Conservation (phyloP, 2,113 vertebrate genomes). For the Gracilinanus agilis region DNA sequence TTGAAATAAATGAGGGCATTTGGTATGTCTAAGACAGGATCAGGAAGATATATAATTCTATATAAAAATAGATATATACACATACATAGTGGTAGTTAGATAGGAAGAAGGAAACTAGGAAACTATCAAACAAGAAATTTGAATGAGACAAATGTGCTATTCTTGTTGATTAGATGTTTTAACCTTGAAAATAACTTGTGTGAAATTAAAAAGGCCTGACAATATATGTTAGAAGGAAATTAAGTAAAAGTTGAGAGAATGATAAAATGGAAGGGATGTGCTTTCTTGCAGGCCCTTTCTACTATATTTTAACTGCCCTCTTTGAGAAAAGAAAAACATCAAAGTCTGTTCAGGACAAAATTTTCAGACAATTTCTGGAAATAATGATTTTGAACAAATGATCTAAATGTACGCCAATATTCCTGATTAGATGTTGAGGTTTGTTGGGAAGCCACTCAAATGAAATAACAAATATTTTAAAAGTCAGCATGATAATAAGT, state of each 20-base stretch:
- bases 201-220: conserved; percentile 24
- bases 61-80: no score
- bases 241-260: conserved; percentile 23
- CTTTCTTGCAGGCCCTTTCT: conserved; percentile 11
- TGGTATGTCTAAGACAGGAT: rapidly evolving
- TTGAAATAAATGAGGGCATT: background rate
- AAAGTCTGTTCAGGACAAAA: conserved; percentile 12
- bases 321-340: conserved; percentile 32
- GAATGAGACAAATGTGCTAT: background rate
- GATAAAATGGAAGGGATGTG: conserved; percentile 24
- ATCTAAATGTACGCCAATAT: conserved; percentile 45
- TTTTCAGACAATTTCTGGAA: conserved; percentile 14
- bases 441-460: background rate
- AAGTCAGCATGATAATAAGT: conserved; percentile 10
- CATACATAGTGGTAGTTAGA: background rate
- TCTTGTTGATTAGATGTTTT: background rate
- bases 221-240: conserved; percentile 12
- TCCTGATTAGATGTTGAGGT: conserved; percentile 30
- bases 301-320: background rate
- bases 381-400: conserved; percentile 27
- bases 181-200: conserved; percentile 10
- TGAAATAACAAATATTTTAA: conserved; percentile 41
- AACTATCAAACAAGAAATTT: background rate
- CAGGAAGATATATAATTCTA: background rate
- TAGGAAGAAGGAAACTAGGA: background rate